These are phyloP conservation scores for Nomada fabriciana DNA, from an alignment of 2,888 invertebrate species.

Conservation along the genomic window DNA sequence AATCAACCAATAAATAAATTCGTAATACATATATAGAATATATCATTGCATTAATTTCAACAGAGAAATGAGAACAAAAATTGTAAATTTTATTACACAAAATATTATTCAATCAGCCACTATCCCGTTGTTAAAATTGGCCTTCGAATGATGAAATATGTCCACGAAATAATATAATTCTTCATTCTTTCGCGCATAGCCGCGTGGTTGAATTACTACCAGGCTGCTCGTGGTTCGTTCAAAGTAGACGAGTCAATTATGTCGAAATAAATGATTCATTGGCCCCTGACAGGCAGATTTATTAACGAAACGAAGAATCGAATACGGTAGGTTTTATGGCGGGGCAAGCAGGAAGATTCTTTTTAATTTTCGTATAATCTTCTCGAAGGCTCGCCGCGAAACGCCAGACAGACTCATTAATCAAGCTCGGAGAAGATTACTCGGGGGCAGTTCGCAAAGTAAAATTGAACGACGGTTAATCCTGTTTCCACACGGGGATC, in stretches of 20 bases:
- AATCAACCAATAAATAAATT: too few species aligned
- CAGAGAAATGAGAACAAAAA: neutral
- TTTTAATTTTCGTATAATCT: constrained; percentile 38
- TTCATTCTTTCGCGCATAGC: neutral
- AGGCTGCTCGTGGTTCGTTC: neutral
- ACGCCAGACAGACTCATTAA: constrained; percentile 21
- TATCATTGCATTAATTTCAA: too few species aligned
- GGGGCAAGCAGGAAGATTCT: neutral
- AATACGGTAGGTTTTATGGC: neutral
- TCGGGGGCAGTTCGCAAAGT: constrained; percentile 22
- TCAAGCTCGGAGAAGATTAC: constrained; percentile 35
- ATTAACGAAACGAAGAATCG: constrained; percentile 30
- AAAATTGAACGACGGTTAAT: constrained; percentile 32
- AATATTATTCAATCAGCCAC: neutral
- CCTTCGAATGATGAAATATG: neutral
- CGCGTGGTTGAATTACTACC: neutral
- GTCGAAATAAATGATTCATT: constrained; percentile 22
- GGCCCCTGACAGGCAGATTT: neutral
- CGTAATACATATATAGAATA: too few species aligned
- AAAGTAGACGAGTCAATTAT: constrained; percentile 19
- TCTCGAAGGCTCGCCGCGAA: neutral
- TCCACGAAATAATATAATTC: neutral
- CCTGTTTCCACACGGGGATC: neutral
- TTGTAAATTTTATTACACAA: neutral
- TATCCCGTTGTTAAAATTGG: neutral